Conservation (phyloP, 1,140 invertebrate species). For the Bilobella aurantiaca region DNA sequence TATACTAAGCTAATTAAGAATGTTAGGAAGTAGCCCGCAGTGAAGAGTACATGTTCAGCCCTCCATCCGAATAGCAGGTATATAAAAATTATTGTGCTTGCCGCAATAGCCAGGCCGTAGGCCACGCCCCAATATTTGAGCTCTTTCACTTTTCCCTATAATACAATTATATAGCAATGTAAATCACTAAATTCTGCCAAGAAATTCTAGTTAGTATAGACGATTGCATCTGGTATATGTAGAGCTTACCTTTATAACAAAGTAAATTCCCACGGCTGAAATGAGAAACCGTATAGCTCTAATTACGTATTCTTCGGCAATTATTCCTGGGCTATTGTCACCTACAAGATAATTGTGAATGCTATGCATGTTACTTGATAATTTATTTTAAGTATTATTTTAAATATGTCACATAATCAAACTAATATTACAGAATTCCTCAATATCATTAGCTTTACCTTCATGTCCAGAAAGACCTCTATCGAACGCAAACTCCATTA, state of each 20-base stretch:
- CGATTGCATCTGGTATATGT: not conserved
- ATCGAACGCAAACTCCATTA: slow-evolving; percentile 6
- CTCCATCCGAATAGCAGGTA: slow-evolving; percentile 19
- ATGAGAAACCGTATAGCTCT: slow-evolving; percentile 1
- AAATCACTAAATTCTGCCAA: not conserved
- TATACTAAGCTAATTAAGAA: slow-evolving; percentile 11
- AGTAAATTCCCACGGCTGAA: not conserved
- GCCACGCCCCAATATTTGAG: not conserved
- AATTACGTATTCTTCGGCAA: slow-evolving; percentile 10
- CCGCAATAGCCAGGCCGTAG: not conserved
- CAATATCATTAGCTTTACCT: not conserved
- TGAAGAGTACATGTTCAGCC: slow-evolving; percentile 16
- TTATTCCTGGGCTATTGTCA: not conserved
- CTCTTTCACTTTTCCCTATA: not conserved
- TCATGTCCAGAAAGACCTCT: slow-evolving; percentile 20
- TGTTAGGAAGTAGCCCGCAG: slow-evolving; percentile 17
- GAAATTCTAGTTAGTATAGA: not conserved
- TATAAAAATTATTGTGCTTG: slow-evolving; percentile 9
- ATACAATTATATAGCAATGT: no score
- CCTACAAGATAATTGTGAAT: no score
- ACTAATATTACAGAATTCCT: not conserved
- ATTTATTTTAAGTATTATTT: no score
- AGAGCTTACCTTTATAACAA: not conserved
- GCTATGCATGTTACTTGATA: no score
- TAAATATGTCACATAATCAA: not conserved